A percentile compares a stretch with the other conserved stretches of the same genome.
These are phyloP conservation scores for Gorilla gorilla DNA, from an alignment of 2,113 vertebrate genomes.

Conservation along the genomic window DNA sequence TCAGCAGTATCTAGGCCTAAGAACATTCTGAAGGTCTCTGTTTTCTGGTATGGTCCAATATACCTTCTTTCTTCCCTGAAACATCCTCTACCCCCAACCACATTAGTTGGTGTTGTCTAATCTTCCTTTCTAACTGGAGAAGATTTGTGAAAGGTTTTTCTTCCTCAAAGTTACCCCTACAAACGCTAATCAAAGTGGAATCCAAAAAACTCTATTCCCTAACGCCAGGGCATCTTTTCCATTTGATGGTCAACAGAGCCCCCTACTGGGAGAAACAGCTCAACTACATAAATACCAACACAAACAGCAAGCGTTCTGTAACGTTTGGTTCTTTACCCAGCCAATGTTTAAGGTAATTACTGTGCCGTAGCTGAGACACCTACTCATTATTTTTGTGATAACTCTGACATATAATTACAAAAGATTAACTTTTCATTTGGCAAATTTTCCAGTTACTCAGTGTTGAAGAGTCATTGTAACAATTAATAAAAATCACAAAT, in stretches of 20 bases:
- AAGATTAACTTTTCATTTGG: not conserved
- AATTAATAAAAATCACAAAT: not conserved
- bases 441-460: not conserved
- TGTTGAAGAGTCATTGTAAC: not conserved
- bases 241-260: conserved; percentile 61
- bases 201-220: accelerated
- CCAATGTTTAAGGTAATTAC: no score
- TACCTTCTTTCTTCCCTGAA: not conserved
- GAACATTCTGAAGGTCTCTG: not conserved
- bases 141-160: not conserved
- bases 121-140: not conserved
- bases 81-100: not conserved
- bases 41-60: not conserved
- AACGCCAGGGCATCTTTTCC: accelerated
- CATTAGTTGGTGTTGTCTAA: not conserved
- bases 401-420: not conserved
- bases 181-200: not conserved
- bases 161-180: not conserved
- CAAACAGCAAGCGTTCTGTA: not conserved
- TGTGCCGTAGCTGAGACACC: not conserved
- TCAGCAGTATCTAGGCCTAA: not conserved
- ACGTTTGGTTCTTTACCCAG: not conserved
- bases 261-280: conserved; percentile 66
- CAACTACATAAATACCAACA: not conserved
- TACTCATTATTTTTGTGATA: not conserved